Evolutionary conservation across 2,888 invertebrate genomes (phyloP), one percentile per base, ranked within the genome.

Genomic region (Sarcophaga subvicina): DNA sequence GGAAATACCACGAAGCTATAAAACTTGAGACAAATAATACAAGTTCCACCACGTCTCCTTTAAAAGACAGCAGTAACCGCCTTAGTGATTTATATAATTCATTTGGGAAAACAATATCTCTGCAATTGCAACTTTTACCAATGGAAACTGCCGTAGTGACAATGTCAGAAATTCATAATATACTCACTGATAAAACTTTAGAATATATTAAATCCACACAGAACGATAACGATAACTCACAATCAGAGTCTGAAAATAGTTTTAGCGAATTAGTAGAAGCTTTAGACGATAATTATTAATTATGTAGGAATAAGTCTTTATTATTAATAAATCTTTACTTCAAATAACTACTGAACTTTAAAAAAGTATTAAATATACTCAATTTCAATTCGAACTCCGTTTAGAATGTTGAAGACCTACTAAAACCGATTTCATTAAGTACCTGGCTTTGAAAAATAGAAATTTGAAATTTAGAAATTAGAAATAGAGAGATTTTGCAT

Each of bases 21-120:
- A 20, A 37, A 67, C 4, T 14, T 54, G 17, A 54, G 14, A 12
- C 12, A 54, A 17, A 54, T 54, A 14, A 5, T 54, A 17, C 12
- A 54, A 54, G 17, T 25, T 14, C 45, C 14, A 20, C 27, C 1
- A 10, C 22, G n/a, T 25, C 63, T 47, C 54, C 75, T 25, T 20
- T 20, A 69, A 54, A 54, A 22, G 0, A 37, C 2, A 27, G 4
- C 0, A 64, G 3, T 54, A 17, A 45, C 5, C 71, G 59, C 1
- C 66, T 72, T 62, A 49, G 49, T 49, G 2, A 80, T 12, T 49
- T 85, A 6, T 85, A 80, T 12, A 62, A 22, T 3, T 71, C 71
- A 3, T 85, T 80, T 62, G 84, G 84, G 6, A 85, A 45, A 22
- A 85, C 80, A 5, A 76, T 85, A 64, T 25, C 84, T n/a, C 76